Evolutionary conservation across 2,888 invertebrate species (phyloP), one percentile per base, ranked within the genome.

Genomic region (Clitarchus hookeri): DNA sequence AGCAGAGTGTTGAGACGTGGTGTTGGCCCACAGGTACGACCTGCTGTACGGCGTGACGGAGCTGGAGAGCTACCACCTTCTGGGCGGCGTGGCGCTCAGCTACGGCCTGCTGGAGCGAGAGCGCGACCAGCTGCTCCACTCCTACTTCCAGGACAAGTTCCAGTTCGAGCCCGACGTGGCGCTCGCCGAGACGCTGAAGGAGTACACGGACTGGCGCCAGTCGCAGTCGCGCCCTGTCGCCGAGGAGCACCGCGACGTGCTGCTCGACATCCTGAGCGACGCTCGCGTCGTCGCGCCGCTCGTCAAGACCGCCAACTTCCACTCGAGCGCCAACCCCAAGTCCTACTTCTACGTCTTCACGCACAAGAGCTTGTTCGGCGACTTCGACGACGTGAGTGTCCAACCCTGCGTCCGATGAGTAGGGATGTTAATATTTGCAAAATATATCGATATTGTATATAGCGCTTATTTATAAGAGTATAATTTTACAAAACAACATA

Each of bases 321-420:
- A 97, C 90, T 94, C 96, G 8, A 94, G 93, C 88, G 93, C 95
- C 44, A 96, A 96, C 91, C 93, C 94, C 0, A 95, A 95, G 90
- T 96, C 96, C 86, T 97, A 96, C 91, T 96, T 98, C 93, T 98
- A 97, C 90, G 96, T 97, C 44, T 97, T 97, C 90, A 95, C 96
- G 9, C 97, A 98, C 90, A 96, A 96, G 89, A 97, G 96, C 87
- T 93, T 95, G 88, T 95, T 96, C 89, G 96, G 96, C 87, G 95
- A 96, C 88, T 95, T 95, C 91, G 94, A 96, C 83, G 93, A 94
- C 89, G 97, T 97, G 92, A 95, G 95, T 94, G 87, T 85, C 85
- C 65, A 16, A 53, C 84, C 23, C 11, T 36, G 16, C 26, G 11
- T 36, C 16, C 23, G 44, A 13, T 36, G 83, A 11, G 44, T 48